Evolutionary conservation across 1,140 invertebrate genomes (phyloP), one percentile per base, ranked within the genome.

Genomic region (Ips typographus): DNA sequence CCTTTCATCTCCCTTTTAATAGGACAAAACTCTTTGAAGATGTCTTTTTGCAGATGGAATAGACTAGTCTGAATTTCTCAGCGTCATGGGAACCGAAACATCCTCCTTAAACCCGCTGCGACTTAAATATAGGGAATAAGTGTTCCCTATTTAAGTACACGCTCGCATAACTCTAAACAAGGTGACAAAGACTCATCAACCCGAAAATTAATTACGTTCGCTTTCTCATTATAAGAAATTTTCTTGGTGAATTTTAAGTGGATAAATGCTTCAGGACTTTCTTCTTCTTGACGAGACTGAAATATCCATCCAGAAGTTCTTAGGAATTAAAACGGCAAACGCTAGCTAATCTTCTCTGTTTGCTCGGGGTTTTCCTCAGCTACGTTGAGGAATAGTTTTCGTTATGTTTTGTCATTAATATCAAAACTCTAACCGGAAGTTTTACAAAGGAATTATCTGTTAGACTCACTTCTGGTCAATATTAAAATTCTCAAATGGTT

Each of bases 151-250:
- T 63, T 63, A 44, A 53, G 61, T 36, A 44, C 51, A 52, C 61
- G 61, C 61, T 56, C 53, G 40, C 63, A 65, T 65, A 65, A 65
- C 63, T 65, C 53, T 68, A 68, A 68, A 68, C 65, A 68, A 68
- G 65, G 65, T 68, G 58, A 68, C 65, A 68, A 68, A 68, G 57
- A 55, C 65, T 41, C 58, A 59, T 61, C 65, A 68, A 68, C 57
- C 58, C 53, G 57, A 61, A 68, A 68, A 59, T 68, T 68, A 68
- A 60, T 68, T 68, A 68, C 56, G 57, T 53, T 57, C 53, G 37
- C 57, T 47, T 58, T 68, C 39, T 53, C 43, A 7, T 44, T 59
- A 61, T 61, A 68, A 68, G 65, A 68, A 61, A 68, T 61, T 67
- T 39, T 44, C 51, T 59, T 49, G 7, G 7, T 49, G 44, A 49